Evolutionary conservation across 2,888 invertebrate genomes (phyloP), one percentile per base, ranked within the genome.

Genomic region (Elegia similella): DNA sequence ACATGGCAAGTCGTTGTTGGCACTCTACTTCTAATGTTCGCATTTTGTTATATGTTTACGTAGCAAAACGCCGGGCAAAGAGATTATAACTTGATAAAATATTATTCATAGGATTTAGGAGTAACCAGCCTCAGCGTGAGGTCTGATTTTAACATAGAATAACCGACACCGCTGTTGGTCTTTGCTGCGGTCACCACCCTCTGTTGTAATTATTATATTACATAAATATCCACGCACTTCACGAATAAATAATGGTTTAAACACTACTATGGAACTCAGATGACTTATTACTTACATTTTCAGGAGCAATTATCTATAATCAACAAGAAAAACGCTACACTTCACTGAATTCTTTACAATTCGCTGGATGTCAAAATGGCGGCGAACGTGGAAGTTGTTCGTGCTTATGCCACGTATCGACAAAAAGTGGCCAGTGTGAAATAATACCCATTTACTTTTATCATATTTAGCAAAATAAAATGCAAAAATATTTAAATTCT

Each of bases 371-470:
- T 95, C 95, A 95, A 95, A 95, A 95, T 95, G 95, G 91, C 91
- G 91, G 95, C 95, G 95, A 95, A 94, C 94, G 94, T 94, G 93
- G 93, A 95, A 93, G 93, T 93, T 93, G 89, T 93, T 94, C 93
- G 93, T 93, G 93, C 93, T 93, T 93, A 92, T 95, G 95, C 95
- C 95, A 95, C 95, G 95, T 95, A 95, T 94, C 92, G 94, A 77
- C 66, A 78, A 75, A 88, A 89, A 89, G 87, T 91, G 89, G 88
- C 91, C 91, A 91, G 90, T 77, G 60, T 59, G 52, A 67, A 66
- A 74, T 67, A 73, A 72, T 64, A 42, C 23, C 2, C 5, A 23
- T 3, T 23, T 23, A 23, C 5, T 23, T 23, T 5, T 23, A 23
- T 3, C 2, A 23, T 23, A 3, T 23, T 23, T n/a, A n/a, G n/a